Base-by-base conservation (phyloP, 2,888 invertebrate genomes). In the Hoplodrina ambigua region DNA sequence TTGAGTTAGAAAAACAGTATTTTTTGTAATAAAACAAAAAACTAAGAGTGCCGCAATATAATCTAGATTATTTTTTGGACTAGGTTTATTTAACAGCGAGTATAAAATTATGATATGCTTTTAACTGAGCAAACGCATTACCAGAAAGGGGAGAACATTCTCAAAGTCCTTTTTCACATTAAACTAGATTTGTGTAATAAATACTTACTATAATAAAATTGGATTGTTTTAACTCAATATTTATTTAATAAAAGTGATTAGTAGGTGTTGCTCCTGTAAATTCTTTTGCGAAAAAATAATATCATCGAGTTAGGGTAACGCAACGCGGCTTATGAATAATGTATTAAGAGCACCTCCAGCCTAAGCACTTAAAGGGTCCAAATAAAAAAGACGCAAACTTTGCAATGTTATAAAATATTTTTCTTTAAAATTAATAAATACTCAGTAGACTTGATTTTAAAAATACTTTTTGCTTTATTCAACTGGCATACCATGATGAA, bases 301-400 rank as follows among this genome's bases (percentile, higher is more conserved):
- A 80, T 72, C 65, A 52, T 54, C 20, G 69, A 69, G 73, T 79
- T 71, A 69, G 76, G 80, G 69, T 80, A 80, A 74, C 75, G 64
- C 66, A 78, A 77, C 83, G 73, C 75, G 57, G 62, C 70, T 84
- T 69, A 76, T 84, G 85, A 82, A 84, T 84, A 83, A 84, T 84
- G 75, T 81, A 84, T 81, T 56, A 84, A 71, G 69, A 71, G 81
- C 78, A 82, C 78, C 81, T 84, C 61, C 69, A 80, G 84, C 71
- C 76, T 80, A 78, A 82, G 84, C 71, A 82, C 75, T 84, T 81
- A 75, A 73, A 76, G 73, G 72, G 56, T 74, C 72, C 73, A 78
- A 84, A 82, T 82, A 80, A 83, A 83, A 82, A 84, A 74, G 72
- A 73, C 65, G 69, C 69, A 20, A 76, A 69, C 66, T 72, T 81